Evolutionary conservation across 23 tunicate species (phyloP).

Genomic region (Pegea sp.): DNA sequence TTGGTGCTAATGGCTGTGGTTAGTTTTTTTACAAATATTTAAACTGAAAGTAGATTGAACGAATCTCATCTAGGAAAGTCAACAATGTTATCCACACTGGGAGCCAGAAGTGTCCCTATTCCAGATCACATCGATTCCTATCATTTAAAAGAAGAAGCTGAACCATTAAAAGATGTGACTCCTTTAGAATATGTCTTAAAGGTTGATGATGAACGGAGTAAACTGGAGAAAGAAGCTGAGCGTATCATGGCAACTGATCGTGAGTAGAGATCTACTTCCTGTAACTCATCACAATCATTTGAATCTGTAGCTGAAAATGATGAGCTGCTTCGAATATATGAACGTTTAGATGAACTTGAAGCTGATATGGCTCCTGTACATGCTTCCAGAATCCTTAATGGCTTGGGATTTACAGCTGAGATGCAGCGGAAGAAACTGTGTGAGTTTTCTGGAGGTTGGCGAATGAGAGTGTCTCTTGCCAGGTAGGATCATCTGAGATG

Average conservation of each 20-base stretch:
- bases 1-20: conserved; percentile 94
- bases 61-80: conserved; percentile 81
- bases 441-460: conserved; percentile 95
- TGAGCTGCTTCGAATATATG: conserved; percentile 47
- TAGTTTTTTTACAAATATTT: conserved; percentile 4
- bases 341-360: conserved; percentile 78
- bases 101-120: conserved; percentile 47
- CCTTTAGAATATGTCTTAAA: conserved; percentile 63
- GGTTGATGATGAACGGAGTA: conserved; percentile 64
- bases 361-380: conserved; percentile 58
- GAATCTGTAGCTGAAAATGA: conserved; percentile 43
- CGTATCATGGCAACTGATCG: conserved; percentile 43
- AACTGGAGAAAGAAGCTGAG: conserved; percentile 71
- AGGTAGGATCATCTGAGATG: conserved; percentile 11
- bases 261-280: conserved; percentile 5
- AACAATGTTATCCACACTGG: conserved; percentile 59
- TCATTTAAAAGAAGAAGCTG: conserved; percentile 43
- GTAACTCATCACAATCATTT: neutral
- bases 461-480: conserved; percentile 94
- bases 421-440: conserved; percentile 73
- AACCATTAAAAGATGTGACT: conserved; percentile 34
- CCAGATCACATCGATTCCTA: conserved; percentile 75
- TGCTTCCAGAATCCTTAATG: conserved; percentile 61
- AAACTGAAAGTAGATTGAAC: too few species aligned
- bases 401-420: conserved; percentile 69